Conservation (phyloP, 2,888 invertebrate species). For the Metalampra italica region DNA sequence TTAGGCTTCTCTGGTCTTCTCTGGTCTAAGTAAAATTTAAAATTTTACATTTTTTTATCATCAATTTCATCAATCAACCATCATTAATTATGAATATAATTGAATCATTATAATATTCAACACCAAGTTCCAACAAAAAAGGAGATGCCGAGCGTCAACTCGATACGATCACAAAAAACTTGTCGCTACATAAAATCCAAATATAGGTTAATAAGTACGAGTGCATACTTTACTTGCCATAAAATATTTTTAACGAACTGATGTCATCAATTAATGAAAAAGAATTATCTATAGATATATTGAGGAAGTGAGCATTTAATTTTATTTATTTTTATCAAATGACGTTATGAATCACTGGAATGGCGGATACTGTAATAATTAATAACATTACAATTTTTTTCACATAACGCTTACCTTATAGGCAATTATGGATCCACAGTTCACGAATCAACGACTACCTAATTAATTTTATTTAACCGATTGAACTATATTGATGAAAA, state of each 20-base stretch:
- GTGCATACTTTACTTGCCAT: too few species aligned
- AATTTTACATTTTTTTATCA: too few species aligned
- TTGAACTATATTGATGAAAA: not conserved
- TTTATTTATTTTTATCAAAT: not conserved
- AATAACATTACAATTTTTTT: not conserved
- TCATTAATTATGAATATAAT: too few species aligned
- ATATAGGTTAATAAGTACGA: not conserved
- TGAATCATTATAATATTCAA: too few species aligned
- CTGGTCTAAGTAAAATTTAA: too few species aligned
- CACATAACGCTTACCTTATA: not conserved
- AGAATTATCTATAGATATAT: too few species aligned
- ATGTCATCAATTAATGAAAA: not conserved
- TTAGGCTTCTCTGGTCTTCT: too few species aligned
- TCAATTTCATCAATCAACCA: too few species aligned
- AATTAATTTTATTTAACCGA: not conserved
- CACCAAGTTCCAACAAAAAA: too few species aligned
- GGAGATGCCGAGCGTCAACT: too few species aligned
- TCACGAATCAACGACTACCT: not conserved
- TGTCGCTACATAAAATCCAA: not conserved
- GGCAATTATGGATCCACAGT: slow-evolving; percentile 4
- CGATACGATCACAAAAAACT: too few species aligned
- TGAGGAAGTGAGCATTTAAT: too few species aligned
- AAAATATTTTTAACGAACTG: not conserved
- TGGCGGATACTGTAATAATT: not conserved
- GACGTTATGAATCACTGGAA: not conserved